Percentiles rank a stretch among this genome's conserved stretches.
Conservation (phyloP, 37 sponge, comb jelly and placozoan genomes). For the Eunapius fragilis region DNA sequence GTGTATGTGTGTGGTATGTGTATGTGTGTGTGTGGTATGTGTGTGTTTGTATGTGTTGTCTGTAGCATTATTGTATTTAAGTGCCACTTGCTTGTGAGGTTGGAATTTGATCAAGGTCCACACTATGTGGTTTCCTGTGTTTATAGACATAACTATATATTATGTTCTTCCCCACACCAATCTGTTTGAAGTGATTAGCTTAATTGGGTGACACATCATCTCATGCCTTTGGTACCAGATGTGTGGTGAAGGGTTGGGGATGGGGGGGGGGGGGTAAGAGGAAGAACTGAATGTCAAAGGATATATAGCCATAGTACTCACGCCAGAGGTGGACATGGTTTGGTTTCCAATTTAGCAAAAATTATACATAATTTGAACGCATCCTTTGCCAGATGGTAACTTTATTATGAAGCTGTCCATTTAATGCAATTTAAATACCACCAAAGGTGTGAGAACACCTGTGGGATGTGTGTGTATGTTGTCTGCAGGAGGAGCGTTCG, state of each 20-base stretch:
- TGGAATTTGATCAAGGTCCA: not conserved
- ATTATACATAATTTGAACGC: too few relatives aligned
- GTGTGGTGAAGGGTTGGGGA: not conserved
- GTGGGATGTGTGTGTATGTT: too few relatives aligned
- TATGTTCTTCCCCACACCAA: not conserved
- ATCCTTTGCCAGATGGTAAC: too few relatives aligned
- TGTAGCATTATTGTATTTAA: not conserved
- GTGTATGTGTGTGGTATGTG: constrained; percentile 3
- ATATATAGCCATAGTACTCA: too few relatives aligned
- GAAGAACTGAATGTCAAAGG: not conserved
- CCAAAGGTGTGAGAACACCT: too few relatives aligned
- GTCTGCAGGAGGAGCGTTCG: too few relatives aligned
- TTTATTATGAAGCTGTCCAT: too few relatives aligned
- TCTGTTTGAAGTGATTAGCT: not conserved
- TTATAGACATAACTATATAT: not conserved
- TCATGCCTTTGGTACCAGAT: not conserved
- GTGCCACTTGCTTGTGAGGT: not conserved
- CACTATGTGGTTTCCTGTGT: not conserved
- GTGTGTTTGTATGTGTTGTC: constrained; percentile 7
- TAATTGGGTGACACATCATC: not conserved
- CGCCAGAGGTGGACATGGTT: too few relatives aligned
- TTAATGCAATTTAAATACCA: too few relatives aligned
- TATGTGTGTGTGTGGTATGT: not conserved
- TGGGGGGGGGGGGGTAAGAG: too few relatives aligned
- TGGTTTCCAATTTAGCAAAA: too few relatives aligned